phyloP scores from a whole-genome alignment of 2,113 vertebrate genomes.

The Phycodurus eques region DNA sequence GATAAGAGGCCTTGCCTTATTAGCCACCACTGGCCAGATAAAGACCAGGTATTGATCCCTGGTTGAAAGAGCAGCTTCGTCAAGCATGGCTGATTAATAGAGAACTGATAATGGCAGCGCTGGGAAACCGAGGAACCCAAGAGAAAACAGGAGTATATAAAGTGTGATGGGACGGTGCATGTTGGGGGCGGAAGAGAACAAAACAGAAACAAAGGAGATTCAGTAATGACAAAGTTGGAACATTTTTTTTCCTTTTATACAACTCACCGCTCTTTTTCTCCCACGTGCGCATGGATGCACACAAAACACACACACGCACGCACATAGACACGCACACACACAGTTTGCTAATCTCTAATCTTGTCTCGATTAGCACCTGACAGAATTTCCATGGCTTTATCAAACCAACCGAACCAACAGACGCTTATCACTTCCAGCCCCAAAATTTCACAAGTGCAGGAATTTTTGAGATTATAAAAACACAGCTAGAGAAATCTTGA shows the following conservation, averaged over 20 bases:
- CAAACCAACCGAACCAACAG: constrained; percentile 73
- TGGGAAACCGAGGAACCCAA: constrained; percentile 69
- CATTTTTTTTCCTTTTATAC: constrained; percentile 15
- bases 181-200: neutral
- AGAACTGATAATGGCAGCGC: constrained; percentile 74
- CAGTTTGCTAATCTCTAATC: constrained; percentile 74
- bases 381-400: constrained; percentile 82
- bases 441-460: constrained; percentile 78
- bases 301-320: constrained; percentile 13
- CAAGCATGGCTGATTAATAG: constrained; percentile 80
- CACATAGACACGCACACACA: constrained; percentile 23
- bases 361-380: constrained; percentile 81
- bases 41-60: constrained; percentile 79
- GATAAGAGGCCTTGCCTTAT: constrained; percentile 80
- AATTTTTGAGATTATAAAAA: constrained; percentile 74
- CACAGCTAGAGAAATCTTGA: constrained; percentile 70
- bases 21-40: constrained; percentile 77
- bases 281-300: neutral
- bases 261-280: constrained; percentile 25
- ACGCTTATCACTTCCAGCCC: constrained; percentile 71
- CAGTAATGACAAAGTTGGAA: constrained; percentile 17
- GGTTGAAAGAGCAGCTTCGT: constrained; percentile 82
- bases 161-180: constrained; percentile 28
- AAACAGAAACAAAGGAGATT: constrained; percentile 31
- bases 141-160: constrained; percentile 49